Conservation (phyloP, 2,797 vertebrate genomes). For the Hydrocynus forskahlii region DNA sequence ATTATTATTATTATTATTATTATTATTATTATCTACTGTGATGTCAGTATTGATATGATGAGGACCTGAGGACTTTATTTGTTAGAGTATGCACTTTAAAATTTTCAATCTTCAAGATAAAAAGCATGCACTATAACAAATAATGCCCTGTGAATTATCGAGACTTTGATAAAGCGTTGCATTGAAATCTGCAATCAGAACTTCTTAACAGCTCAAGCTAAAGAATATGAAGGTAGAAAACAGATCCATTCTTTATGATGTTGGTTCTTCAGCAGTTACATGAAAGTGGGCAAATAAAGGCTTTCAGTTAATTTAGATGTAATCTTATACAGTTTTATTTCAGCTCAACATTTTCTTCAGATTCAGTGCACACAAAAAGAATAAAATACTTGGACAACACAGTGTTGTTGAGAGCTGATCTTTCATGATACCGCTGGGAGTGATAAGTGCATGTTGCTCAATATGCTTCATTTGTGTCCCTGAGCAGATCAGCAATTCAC, state of each 20-base stretch:
- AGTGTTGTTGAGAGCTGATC: conserved; percentile 1
- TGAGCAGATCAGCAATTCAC: conserved; percentile 70
- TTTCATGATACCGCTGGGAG: conserved; percentile 10
- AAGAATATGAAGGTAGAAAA: not conserved
- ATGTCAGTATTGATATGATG: too few species aligned
- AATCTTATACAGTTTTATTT: not conserved
- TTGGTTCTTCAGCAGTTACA: not conserved
- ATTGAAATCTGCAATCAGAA: not conserved
- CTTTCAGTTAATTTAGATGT: not conserved
- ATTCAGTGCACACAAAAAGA: not conserved
- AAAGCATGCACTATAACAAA: not conserved
- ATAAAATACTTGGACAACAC: not conserved
- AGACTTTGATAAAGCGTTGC: not conserved
- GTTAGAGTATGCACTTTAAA: too few species aligned
- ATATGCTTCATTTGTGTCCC: conserved; percentile 54
- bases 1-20: too few species aligned
- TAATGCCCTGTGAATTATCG: not conserved
- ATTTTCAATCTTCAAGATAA: too few species aligned
- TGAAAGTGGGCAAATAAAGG: not conserved
- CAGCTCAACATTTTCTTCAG: not conserved
- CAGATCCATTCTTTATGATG: not conserved
- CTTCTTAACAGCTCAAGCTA: not conserved
- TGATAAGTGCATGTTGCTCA: conserved; percentile 28
- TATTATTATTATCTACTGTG: too few species aligned
- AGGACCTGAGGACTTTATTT: too few species aligned